Conservation (phyloP, 2,888 invertebrate species). For the Andricus quercusramuli region DNA sequence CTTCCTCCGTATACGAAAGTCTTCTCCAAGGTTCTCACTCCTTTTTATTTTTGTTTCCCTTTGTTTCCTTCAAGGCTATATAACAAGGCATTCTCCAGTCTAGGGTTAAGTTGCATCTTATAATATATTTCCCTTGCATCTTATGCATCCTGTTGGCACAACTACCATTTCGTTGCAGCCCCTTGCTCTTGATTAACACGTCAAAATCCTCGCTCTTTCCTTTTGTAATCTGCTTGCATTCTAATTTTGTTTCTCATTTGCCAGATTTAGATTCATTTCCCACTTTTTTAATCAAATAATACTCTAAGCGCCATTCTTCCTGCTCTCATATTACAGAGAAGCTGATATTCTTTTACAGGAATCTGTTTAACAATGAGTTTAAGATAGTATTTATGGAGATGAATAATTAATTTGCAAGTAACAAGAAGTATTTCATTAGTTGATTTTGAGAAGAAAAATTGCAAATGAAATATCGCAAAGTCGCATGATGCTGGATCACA, state of each 20-base stretch:
- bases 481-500: conserved; percentile 1
- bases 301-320: neutral
- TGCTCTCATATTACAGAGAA: neutral
- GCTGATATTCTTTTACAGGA: neutral
- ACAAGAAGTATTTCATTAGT: neutral
- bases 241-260: conserved; percentile 26
- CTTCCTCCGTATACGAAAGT: conserved; percentile 15
- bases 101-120: conserved; percentile 31
- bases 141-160: neutral
- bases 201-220: neutral
- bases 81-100: conserved; percentile 24
- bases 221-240: neutral
- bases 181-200: conserved; percentile 25
- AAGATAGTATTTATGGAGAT: neutral
- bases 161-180: neutral
- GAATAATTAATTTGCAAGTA: neutral
- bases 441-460: neutral
- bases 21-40: conserved; percentile 5
- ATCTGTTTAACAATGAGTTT: neutral
- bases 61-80: conserved; percentile 34
- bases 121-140: conserved; percentile 20
- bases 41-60: conserved; percentile 17
- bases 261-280: conserved; percentile 1
- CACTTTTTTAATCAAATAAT: conserved; percentile 28
- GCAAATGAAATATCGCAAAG: neutral